phyloP scores from a whole-genome alignment of 2,888 invertebrate genomes.

The Agonopterix heracliana region DNA sequence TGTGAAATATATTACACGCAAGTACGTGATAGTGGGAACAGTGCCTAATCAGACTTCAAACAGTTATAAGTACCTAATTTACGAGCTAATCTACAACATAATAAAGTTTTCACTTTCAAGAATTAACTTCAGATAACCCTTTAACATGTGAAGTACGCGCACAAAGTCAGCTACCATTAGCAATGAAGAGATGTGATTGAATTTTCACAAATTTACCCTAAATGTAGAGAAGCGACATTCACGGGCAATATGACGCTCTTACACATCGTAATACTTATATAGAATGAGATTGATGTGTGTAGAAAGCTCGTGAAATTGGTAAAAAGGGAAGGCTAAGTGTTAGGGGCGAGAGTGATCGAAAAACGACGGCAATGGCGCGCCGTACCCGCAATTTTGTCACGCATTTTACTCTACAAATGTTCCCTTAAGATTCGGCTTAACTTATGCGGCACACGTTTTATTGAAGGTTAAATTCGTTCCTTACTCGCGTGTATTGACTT shows the following conservation, averaged over 20 bases:
- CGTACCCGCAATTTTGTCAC: slow-evolving; percentile 68
- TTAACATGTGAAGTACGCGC: not conserved
- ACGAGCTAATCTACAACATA: too few relatives aligned
- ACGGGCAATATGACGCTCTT: slow-evolving; percentile 45
- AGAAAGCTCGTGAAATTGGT: slow-evolving; percentile 71
- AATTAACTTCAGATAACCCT: not conserved
- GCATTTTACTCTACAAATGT: slow-evolving; percentile 71
- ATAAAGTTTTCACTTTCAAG: too few relatives aligned
- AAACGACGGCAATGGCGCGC: slow-evolving; percentile 43
- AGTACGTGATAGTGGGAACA: too few relatives aligned
- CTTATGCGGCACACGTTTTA: slow-evolving; percentile 69
- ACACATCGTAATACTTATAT: slow-evolving; percentile 58
- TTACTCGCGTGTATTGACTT: slow-evolving; percentile 39
- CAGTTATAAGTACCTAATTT: too few relatives aligned
- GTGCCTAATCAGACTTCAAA: too few relatives aligned
- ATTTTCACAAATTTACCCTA: slow-evolving; percentile 26
- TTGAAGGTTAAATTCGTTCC: slow-evolving; percentile 57
- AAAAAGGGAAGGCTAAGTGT: slow-evolving; percentile 74
- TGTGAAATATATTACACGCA: too few relatives aligned
- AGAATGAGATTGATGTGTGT: slow-evolving; percentile 70
- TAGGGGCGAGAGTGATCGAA: slow-evolving; percentile 63
- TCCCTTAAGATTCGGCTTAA: slow-evolving; percentile 64
- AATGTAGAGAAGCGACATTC: slow-evolving; percentile 25
- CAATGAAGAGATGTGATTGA: slow-evolving; percentile 9
- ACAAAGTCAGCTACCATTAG: not conserved